Percentiles rank a stretch among this genome's conserved stretches.
phyloP scores from a whole-genome alignment of 2,113 vertebrate species.

The Rattus rattus region DNA sequence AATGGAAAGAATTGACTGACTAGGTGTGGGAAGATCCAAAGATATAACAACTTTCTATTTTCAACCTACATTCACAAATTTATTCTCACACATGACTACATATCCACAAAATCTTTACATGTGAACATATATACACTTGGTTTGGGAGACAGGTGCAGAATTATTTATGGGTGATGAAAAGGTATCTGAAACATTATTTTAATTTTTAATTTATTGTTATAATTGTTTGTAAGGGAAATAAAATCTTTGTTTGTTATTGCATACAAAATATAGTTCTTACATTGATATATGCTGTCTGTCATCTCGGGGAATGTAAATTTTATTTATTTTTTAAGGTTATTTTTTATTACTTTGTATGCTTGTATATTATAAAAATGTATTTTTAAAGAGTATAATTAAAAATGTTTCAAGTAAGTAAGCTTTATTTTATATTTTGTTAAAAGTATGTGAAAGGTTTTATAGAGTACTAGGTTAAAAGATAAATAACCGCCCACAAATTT shows the following conservation, averaged over 20 bases:
- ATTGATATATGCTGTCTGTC: neutral
- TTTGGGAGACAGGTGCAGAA: neutral
- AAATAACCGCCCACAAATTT: slow-evolving; percentile 55
- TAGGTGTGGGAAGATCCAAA: neutral
- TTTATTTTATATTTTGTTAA: slow-evolving; percentile 26
- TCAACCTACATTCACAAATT: neutral
- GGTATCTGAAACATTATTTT: neutral
- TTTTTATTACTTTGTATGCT: neutral
- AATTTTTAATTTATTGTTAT: neutral
- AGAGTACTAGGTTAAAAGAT: slow-evolving; percentile 59
- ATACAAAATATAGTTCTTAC: neutral
- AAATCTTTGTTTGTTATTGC: neutral
- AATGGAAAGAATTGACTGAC: neutral
- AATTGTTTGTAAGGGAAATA: neutral
- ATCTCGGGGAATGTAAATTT: neutral
- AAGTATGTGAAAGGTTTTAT: slow-evolving; percentile 38
- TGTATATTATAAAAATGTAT: neutral
- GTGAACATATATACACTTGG: neutral
- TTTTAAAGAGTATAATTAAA: neutral
- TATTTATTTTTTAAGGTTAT: neutral
- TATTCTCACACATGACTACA: neutral
- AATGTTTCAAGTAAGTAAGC: neutral
- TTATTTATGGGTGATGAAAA: neutral
- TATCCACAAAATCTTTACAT: neutral
- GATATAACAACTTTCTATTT: neutral